Conservation (phyloP, 2,888 invertebrate genomes). For the Lottia scabra region DNA sequence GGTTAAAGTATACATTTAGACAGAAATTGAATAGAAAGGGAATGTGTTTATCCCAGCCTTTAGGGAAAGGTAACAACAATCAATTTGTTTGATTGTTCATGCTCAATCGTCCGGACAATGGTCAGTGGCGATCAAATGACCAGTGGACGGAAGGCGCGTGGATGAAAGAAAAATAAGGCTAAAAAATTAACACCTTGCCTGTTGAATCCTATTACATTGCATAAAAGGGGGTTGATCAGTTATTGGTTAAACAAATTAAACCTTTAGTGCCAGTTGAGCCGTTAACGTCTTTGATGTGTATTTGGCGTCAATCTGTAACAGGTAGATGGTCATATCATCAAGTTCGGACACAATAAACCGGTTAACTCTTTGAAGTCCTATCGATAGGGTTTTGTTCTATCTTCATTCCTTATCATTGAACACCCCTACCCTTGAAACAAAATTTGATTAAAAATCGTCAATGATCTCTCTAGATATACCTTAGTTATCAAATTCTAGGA, state of each 20-base stretch:
- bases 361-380: background rate
- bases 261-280: background rate
- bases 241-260: slow-evolving; percentile 3
- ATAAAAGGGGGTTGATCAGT: background rate
- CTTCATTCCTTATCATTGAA: too few species aligned
- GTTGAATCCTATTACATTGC: slow-evolving; percentile 7
- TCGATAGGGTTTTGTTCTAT: background rate
- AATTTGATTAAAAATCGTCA: too few species aligned
- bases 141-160: slow-evolving; percentile 1
- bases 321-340: background rate
- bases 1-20: slow-evolving; percentile 7
- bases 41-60: slow-evolving; percentile 7
- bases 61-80: slow-evolving; percentile 3
- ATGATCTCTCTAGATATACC: too few species aligned
- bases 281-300: slow-evolving; percentile 1
- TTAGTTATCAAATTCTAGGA: too few species aligned
- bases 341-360: background rate
- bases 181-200: slow-evolving; percentile 4
- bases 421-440: too few species aligned
- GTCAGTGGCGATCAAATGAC: background rate
- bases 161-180: background rate
- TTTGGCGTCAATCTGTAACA: slow-evolving; percentile 1
- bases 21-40: background rate
- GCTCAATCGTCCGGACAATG: slow-evolving; percentile 4
- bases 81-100: background rate